A percentile compares a stretch with the other conserved stretches of the same genome.
phyloP scores from a whole-genome alignment of 2,113 vertebrate genomes.

The Montifringilla adamsi region DNA sequence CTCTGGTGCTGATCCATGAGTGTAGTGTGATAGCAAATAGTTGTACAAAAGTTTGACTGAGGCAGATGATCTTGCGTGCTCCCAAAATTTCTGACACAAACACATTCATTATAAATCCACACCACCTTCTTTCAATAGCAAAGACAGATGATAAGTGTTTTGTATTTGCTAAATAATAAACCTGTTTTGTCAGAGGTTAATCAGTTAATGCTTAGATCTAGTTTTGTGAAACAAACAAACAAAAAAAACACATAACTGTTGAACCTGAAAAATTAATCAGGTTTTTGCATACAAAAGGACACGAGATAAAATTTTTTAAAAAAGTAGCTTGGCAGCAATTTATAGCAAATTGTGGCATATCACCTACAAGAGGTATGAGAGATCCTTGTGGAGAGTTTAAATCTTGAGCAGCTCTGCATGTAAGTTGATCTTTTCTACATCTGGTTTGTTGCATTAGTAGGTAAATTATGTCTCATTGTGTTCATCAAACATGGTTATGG shows the following conservation, averaged over 20 bases:
- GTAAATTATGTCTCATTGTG: not conserved
- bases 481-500: not conserved
- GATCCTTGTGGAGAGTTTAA: not conserved
- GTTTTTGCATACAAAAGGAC: not conserved
- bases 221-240: not conserved
- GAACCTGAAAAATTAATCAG: not conserved
- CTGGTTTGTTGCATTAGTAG: not conserved
- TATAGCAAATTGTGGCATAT: not conserved
- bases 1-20: not conserved
- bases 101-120: not conserved
- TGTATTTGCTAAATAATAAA: not conserved
- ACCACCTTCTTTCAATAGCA: not conserved
- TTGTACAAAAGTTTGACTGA: not conserved
- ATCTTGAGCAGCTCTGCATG: not conserved
- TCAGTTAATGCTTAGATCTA: not conserved
- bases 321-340: not conserved
- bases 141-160: not conserved
- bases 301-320: not conserved
- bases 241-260: too few relatives aligned
- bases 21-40: not conserved
- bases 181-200: not conserved
- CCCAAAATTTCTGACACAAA: not conserved
- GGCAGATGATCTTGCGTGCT: not conserved
- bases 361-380: not conserved
- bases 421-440: not conserved